A percentile compares a stretch with the other conserved stretches of the same genome.
Conservation (phyloP, 1,140 invertebrate species). For the Papilio xuthus region DNA sequence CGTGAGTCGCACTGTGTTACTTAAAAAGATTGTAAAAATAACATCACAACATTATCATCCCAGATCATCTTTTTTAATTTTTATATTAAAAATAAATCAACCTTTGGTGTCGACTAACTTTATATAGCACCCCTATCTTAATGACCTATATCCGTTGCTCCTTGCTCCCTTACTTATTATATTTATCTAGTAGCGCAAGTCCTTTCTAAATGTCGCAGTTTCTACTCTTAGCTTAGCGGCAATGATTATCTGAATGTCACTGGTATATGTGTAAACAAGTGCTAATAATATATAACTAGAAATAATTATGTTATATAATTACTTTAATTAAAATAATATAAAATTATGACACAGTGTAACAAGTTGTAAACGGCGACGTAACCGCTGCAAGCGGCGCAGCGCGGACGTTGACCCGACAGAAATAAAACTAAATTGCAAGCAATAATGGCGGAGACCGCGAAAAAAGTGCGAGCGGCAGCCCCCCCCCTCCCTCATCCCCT, state of each 20-base stretch:
- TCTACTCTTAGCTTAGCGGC: neutral
- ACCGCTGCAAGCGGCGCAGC: neutral
- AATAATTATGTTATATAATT: neutral
- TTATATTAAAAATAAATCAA: neutral
- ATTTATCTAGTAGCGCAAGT: neutral
- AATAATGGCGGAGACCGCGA: conserved; percentile 6
- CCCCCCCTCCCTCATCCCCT: neutral
- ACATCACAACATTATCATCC: neutral
- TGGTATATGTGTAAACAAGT: neutral
- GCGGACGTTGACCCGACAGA: neutral
- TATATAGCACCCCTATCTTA: neutral
- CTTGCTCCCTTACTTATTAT: neutral
- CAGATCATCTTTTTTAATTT: neutral
- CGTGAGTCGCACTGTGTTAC: no score
- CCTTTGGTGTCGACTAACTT: neutral
- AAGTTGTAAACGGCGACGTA: neutral
- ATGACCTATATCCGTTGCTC: neutral
- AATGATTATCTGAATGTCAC: neutral
- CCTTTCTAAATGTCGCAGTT: neutral
- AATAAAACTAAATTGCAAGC: conserved; percentile 20
- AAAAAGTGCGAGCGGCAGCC: neutral
- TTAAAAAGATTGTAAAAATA: no score
- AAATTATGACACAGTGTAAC: neutral
- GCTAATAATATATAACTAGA: neutral
- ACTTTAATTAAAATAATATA: neutral